Evolutionary conservation across 2,113 vertebrate species (phyloP), one percentile per base, ranked within the genome.

Genomic region (Nipponia nippon): DNA sequence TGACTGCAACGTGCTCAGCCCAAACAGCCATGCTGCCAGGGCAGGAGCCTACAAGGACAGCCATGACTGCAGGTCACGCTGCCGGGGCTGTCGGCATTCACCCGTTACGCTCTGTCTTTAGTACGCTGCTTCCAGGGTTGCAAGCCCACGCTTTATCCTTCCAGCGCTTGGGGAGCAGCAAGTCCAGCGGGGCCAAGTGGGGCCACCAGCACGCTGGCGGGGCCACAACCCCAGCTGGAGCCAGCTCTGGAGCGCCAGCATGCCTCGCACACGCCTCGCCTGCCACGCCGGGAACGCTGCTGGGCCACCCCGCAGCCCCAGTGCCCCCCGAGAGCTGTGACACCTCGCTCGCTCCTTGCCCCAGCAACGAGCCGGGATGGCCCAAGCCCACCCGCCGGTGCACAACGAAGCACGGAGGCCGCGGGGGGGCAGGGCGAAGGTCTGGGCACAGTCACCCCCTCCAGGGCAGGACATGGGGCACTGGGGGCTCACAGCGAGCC

Each of bases 301-400:
- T 13, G 40, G 40, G 40, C 40, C 40, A 13, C 40, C 40, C 40
- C 40, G 40, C 40, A 42, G 40, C 40, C 40, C 40, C 40, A 42
- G 40, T 42, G 50, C 22, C 25, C 12, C 9, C 9, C 4, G 2
- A 47, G 38, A 71, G n/a, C 76, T 15, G 2, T 3, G 4, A 52
- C 40, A 44, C 27, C 34, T 46, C 5, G 1, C 38, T 38, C 1
- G 1, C 55, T 27, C 23, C 8, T 71, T 5, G 2, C 29, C 47
- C 0, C 1, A 14, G 25, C 2, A 0, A 88, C 42, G 13, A 49
- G 25, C 25, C 2, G 4, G 56, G 62, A 46, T 1, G 3, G 42
- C 25, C 25, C 1, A 1, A 66, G 44, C 9, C 14, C 47, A 20
- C 16, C 15, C 1, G 0, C 6, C 0, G 0, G 26, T 13, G 36